These are phyloP conservation scores for Botia almorhae DNA, from an alignment of 2,797 vertebrate genomes.

Conservation along the genomic window DNA sequence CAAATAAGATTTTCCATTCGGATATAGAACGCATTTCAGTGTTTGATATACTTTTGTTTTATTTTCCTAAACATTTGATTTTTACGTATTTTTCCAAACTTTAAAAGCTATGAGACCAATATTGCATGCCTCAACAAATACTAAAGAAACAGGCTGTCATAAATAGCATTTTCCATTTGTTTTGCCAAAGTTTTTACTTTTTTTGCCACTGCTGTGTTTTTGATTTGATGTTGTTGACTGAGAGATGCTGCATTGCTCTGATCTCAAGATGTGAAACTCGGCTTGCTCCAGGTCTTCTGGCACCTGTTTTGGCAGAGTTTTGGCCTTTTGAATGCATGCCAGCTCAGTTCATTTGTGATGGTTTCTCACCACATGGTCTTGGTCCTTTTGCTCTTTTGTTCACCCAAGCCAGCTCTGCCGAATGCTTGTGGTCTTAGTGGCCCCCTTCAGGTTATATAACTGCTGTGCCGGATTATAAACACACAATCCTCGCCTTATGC, in stretches of 20 bases:
- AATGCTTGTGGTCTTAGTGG: constrained; percentile 49
- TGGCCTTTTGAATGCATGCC: constrained; percentile 6
- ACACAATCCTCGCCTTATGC: constrained; percentile 19
- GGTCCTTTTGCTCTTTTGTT: constrained; percentile 23
- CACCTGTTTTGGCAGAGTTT: constrained; percentile 21
- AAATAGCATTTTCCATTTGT: background rate
- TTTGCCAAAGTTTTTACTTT: background rate
- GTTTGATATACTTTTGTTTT: too few relatives aligned
- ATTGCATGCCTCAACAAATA: background rate
- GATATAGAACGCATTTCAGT: too few relatives aligned
- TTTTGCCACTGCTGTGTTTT: background rate
- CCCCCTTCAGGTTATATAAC: background rate
- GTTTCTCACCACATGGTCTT: background rate
- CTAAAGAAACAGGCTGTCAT: background rate
- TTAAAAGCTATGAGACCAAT: too few relatives aligned
- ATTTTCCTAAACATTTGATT: too few relatives aligned
- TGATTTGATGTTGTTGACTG: background rate
- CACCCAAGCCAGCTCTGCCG: constrained; percentile 64
- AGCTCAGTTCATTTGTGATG: constrained; percentile 14
- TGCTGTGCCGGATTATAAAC: constrained; percentile 2
- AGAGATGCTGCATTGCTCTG: background rate
- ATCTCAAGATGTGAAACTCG: too few relatives aligned
- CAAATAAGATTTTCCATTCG: too few relatives aligned
- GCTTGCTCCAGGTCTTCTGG: background rate
- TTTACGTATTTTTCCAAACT: too few relatives aligned